These are phyloP conservation scores for Polypedilum pembai DNA, from an alignment of 1,140 invertebrate species.

Conservation along the genomic window DNA sequence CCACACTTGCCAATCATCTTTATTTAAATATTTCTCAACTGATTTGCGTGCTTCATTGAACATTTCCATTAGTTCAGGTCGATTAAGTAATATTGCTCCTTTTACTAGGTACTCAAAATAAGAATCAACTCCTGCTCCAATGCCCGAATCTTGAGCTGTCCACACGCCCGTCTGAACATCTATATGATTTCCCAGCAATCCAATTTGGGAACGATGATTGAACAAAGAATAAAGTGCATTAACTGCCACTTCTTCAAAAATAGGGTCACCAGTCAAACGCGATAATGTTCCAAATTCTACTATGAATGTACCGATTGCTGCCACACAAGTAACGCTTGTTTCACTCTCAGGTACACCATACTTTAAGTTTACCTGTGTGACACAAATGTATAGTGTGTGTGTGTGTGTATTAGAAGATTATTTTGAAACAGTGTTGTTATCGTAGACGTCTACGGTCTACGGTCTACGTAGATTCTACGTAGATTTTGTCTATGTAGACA, in stretches of 20 bases:
- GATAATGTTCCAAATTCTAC: slow-evolving; percentile 95
- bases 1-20: slow-evolving; percentile 96
- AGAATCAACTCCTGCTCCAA: slow-evolving; percentile 92
- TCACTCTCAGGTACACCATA: slow-evolving; percentile 90
- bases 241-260: slow-evolving; percentile 91
- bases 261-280: slow-evolving; percentile 85
- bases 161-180: slow-evolving; percentile 91
- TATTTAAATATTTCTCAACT: slow-evolving; percentile 83
- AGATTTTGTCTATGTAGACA: too few relatives aligned
- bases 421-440: too few relatives aligned
- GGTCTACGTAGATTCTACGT: too few relatives aligned
- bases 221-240: slow-evolving; percentile 86
- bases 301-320: slow-evolving; percentile 95
- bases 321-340: slow-evolving; percentile 91
- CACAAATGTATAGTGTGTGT: too few relatives aligned
- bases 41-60: slow-evolving; percentile 74
- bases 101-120: slow-evolving; percentile 99
- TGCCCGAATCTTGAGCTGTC: slow-evolving; percentile 93
- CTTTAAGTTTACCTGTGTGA: slow-evolving; percentile 59
- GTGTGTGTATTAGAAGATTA: too few relatives aligned
- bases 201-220: slow-evolving; percentile 77
- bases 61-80: slow-evolving; percentile 84
- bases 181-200: slow-evolving; percentile 93
- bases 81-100: slow-evolving; percentile 70
- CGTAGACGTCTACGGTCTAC: too few relatives aligned